Base-by-base conservation (phyloP, 1,140 invertebrate species). In the Drosophila kohkoa region DNA sequence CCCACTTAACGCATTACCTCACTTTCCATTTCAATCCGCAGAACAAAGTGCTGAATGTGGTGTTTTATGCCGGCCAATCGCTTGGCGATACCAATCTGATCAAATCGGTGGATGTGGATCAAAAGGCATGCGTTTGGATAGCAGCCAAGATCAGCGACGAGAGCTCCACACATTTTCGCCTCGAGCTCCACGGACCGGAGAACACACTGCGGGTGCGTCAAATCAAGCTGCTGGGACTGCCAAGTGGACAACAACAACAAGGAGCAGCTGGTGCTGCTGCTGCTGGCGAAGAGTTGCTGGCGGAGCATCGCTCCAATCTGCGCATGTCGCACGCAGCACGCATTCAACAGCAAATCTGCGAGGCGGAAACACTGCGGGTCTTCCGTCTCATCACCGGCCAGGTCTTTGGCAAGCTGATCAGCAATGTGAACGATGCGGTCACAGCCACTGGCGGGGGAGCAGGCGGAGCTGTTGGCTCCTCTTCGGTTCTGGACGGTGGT, bases 161-260 rank as follows among this genome's bases (percentile, higher is more conserved):
- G 28, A 85, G 64, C 45, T 89, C 66, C 30, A 92, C 92, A 0
- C 91, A 92, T 45, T 92, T 98, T 16, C 94, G 96, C 16, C 92
- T 99, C 43, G 97, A 99, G 92, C 91, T 99, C 4, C 98, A 98
- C 90, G 98, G 98, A 0, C 96, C 97, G 0, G 98, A 99, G 92
- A 96, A 98, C 82, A 97, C 97, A 1, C 94, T 99, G 11, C 94
- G 98, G 10, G 94, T 99, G 1, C 94, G 98, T 1, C 98, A 99
- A 92, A 95, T 99, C 7, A 93, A 93, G 70, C 46, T 93, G 25
- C 65, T 74, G 89, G 92, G 92, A 0, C 41, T 90, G 48, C 91
- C 92, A 5, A 90, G 64, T 48, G 11, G 48, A 30, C 54, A 28
- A 15, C 63, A 30, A 38, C 30, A 32, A 32, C 30, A 32, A 32